These are phyloP conservation scores for Otolemur garnettii DNA, from an alignment of 2,113 vertebrate genomes.

Conservation along the genomic window DNA sequence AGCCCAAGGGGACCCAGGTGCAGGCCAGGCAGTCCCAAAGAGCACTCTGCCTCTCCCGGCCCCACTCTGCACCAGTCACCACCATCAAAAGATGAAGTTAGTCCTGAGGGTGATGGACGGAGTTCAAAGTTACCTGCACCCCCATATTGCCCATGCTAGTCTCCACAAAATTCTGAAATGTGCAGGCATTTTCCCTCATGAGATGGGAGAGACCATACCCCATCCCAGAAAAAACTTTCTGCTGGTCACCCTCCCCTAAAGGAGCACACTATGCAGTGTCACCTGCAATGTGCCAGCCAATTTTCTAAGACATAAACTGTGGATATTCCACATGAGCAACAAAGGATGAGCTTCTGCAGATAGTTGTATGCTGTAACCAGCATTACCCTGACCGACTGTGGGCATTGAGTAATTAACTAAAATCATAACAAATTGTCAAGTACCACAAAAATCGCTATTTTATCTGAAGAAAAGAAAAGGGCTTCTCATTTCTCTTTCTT, in stretches of 20 bases:
- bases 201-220: neutral
- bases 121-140: neutral
- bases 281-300: neutral
- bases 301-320: neutral
- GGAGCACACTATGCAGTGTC: neutral
- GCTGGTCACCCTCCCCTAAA: neutral
- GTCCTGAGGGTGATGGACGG: neutral
- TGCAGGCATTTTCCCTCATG: neutral
- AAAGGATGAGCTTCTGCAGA: neutral
- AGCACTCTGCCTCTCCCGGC: neutral
- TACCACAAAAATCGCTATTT: neutral
- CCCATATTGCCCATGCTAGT: neutral
- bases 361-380: fast-evolving
- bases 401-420: neutral
- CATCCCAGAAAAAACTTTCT: neutral
- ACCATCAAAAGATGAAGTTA: neutral
- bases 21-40: neutral
- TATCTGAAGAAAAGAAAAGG: neutral
- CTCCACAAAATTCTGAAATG: neutral
- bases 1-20: neutral
- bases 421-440: neutral
- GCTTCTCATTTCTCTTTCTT: neutral
- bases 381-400: neutral
- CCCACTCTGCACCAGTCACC: neutral
- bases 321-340: no score